Conservation (phyloP, 2,797 vertebrate species). For the Graptemys geographica region DNA sequence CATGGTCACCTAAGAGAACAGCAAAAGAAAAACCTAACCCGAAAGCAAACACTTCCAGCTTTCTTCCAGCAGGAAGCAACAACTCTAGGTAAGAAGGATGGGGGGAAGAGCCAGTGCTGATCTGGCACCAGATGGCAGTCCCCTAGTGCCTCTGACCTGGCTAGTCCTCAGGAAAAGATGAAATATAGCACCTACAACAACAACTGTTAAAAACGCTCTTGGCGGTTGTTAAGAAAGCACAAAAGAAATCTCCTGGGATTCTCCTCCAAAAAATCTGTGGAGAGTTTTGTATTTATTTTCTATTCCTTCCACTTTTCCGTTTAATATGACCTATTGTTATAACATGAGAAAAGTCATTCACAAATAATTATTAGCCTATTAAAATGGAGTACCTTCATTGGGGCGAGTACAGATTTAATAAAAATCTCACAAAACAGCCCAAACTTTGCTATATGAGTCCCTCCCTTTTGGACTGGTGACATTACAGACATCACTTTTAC, state of each 20-base stretch:
- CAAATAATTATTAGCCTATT: background rate
- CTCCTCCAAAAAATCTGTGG: conserved; percentile 28
- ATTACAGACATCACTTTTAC: background rate
- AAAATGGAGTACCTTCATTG: background rate
- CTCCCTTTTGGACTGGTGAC: fast-evolving
- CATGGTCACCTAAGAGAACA: background rate
- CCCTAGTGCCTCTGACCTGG: conserved; percentile 56
- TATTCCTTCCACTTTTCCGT: background rate
- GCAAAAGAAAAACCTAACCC: conserved; percentile 5
- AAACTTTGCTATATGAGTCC: background rate
- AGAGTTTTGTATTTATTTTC: conserved; percentile 30
- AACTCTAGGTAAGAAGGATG: conserved; percentile 10
- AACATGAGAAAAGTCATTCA: background rate
- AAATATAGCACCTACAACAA: conserved; percentile 68
- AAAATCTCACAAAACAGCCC: background rate
- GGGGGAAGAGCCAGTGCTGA: conserved; percentile 28
- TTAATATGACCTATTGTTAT: background rate
- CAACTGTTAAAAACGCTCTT: conserved; percentile 62
- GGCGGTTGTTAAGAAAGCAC: conserved; percentile 58
- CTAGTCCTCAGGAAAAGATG: conserved; percentile 61
- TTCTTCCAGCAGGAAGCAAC: conserved; percentile 23
- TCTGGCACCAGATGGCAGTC: conserved; percentile 43
- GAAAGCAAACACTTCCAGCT: conserved; percentile 10
- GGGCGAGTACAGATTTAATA: background rate
- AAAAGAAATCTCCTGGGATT: conserved; percentile 45